Conservation (phyloP, 2,797 vertebrate genomes). For the Naso thynnoides region DNA sequence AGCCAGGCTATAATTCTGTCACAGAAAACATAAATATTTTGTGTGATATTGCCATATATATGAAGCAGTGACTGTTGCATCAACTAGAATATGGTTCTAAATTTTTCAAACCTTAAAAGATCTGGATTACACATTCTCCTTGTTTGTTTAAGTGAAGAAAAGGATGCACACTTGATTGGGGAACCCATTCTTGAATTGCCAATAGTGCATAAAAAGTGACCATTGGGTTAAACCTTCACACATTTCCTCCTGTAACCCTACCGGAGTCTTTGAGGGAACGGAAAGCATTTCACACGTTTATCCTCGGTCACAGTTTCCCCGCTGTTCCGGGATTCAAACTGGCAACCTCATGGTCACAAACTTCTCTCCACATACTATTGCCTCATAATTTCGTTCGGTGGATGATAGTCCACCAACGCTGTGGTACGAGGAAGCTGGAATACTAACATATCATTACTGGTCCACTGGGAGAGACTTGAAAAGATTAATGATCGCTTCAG, state of each 20-base stretch:
- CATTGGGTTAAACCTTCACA: neutral
- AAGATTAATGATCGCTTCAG: constrained; percentile 77
- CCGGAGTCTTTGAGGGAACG: constrained; percentile 17
- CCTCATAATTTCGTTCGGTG: constrained; percentile 73
- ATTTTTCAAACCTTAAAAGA: neutral
- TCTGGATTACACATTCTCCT: neutral
- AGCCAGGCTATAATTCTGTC: too few relatives aligned
- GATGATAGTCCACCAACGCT: constrained; percentile 68
- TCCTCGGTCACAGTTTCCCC: constrained; percentile 36
- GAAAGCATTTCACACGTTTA: neutral
- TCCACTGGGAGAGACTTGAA: constrained; percentile 67
- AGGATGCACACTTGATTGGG: neutral
- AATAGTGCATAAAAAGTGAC: constrained; percentile 20
- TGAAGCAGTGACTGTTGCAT: neutral
- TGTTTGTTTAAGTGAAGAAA: constrained; percentile 1
- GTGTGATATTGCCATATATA: neutral
- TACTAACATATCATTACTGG: constrained; percentile 76
- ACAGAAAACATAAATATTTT: neutral
- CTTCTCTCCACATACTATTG: constrained; percentile 40
- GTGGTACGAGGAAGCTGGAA: constrained; percentile 63
- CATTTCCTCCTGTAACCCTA: constrained; percentile 17
- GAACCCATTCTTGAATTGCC: constrained; percentile 2
- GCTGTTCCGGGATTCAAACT: constrained; percentile 47
- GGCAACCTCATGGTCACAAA: constrained; percentile 43
- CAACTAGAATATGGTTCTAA: neutral